Percentiles rank a stretch among this genome's conserved stretches.
These are phyloP conservation scores for Drosophila mulleri DNA, from an alignment of 2,888 invertebrate genomes.

Conservation along the genomic window DNA sequence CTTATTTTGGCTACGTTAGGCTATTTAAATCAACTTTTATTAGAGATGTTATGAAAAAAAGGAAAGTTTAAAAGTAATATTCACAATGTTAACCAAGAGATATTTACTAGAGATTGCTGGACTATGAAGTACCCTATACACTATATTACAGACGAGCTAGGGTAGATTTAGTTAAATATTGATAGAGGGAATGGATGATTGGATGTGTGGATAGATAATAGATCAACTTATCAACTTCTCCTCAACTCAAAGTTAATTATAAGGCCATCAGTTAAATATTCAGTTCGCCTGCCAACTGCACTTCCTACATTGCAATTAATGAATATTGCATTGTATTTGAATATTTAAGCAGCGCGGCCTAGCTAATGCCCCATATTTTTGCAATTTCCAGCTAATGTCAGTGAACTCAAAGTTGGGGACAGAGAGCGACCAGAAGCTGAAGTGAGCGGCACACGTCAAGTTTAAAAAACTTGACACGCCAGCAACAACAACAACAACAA, in stretches of 20 bases:
- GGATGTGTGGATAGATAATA: too few relatives aligned
- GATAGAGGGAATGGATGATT: too few relatives aligned
- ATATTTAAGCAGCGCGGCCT: slow-evolving; percentile 1
- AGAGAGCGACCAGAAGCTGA: not conserved
- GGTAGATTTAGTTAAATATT: too few relatives aligned
- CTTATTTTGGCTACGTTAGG: not conserved
- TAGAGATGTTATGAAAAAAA: not conserved
- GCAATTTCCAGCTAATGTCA: slow-evolving; percentile 5
- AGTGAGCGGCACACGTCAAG: slow-evolving; percentile 8
- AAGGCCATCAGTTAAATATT: not conserved
- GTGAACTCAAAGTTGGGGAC: slow-evolving; percentile 13
- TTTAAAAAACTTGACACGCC: slow-evolving; percentile 33
- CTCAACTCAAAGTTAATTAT: not conserved
- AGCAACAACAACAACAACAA: not conserved
- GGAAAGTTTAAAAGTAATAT: not conserved
- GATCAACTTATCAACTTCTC: too few relatives aligned
- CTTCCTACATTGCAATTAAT: not conserved
- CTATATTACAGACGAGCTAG: too few relatives aligned
- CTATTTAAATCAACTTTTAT: not conserved
- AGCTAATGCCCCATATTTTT: not conserved
- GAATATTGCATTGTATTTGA: not conserved
- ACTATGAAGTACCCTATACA: not conserved
- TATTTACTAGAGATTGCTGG: not conserved
- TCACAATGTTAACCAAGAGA: not conserved
- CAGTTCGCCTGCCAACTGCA: not conserved